phyloP scores from a whole-genome alignment of 2,888 invertebrate genomes.

The Cephus spinipes region DNA sequence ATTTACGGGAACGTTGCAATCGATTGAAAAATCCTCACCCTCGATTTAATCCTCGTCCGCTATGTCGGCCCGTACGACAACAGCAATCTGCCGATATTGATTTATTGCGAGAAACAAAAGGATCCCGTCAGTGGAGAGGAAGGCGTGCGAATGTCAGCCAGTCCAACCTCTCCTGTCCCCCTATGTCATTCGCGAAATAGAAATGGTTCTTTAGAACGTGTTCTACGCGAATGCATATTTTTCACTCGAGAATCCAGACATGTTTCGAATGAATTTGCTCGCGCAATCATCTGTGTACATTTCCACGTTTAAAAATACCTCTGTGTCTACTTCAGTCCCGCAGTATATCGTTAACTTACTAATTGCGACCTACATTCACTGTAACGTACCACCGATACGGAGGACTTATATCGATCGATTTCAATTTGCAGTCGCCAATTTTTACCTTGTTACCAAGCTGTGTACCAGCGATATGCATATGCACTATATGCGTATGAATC shows the following conservation, averaged over 20 bases:
- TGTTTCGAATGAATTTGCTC: neutral
- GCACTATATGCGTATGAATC: neutral
- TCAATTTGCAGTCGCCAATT: neutral
- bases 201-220: neutral
- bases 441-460: neutral
- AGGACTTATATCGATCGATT: neutral
- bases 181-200: constrained; percentile 3
- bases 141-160: constrained; percentile 6
- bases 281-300: neutral
- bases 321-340: neutral
- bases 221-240: neutral
- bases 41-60: constrained; percentile 22
- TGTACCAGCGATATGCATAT: neutral
- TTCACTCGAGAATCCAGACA: neutral
- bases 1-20: neutral
- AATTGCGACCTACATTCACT: neutral
- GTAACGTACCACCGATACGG: neutral
- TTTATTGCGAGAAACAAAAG: constrained; percentile 34
- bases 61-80: constrained; percentile 8
- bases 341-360: neutral
- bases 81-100: constrained; percentile 34
- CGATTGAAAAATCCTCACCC: constrained; percentile 8
- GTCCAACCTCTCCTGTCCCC: neutral
- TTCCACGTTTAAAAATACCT: neutral
- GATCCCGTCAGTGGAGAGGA: constrained; percentile 29